Base-by-base conservation (phyloP, 1,140 invertebrate species). In the Eriosoma lanigerum region DNA sequence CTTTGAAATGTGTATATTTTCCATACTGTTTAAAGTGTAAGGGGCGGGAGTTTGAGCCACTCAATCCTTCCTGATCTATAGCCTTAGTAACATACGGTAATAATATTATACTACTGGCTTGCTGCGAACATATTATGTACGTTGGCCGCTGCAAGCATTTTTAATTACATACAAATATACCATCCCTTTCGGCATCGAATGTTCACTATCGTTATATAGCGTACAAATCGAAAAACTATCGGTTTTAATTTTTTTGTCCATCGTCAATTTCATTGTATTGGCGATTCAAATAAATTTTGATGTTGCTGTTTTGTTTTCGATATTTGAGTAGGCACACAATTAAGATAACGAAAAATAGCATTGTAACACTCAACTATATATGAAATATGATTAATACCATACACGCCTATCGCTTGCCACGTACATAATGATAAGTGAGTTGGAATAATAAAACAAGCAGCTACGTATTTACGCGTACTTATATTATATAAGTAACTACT, bases 101-200 rank as follows among this genome's bases (percentile, higher is more conserved):
- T n/a, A n/a, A n/a, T n/a, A n/a, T n/a, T n/a, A n/a, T n/a, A n/a
- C n/a, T n/a, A n/a, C n/a, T n/a, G n/a, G n/a, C 66, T 70, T 70
- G 66, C 50, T 70, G 46, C 66, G 46, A 70, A 50, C 46, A 70
- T 70, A 17, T 38, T n/a, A 26, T 68, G 24, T 70, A 21, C 13
- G 15, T 50, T 70, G 46, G 44, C 66, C 46, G 66, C 66, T 70
- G 15, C 66, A 70, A 70, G 44, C 44, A 50, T 70, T 70, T 70
- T 70, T 70, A 70, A n/a, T 50, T 70, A 50, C 15, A 70, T 70
- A 13, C 44, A n/a, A 26, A 46, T 66, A 44, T 66, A 66, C 17
- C 19, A n/a, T 46, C 21, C n/a, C 64, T 50, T 70, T 46, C 66
- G 46, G 26, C 46, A 70, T 70, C 21, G 66, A 26, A 8, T 50